phyloP scores from a whole-genome alignment of 2,797 vertebrate genomes.

The Sebastes melanostomus region DNA sequence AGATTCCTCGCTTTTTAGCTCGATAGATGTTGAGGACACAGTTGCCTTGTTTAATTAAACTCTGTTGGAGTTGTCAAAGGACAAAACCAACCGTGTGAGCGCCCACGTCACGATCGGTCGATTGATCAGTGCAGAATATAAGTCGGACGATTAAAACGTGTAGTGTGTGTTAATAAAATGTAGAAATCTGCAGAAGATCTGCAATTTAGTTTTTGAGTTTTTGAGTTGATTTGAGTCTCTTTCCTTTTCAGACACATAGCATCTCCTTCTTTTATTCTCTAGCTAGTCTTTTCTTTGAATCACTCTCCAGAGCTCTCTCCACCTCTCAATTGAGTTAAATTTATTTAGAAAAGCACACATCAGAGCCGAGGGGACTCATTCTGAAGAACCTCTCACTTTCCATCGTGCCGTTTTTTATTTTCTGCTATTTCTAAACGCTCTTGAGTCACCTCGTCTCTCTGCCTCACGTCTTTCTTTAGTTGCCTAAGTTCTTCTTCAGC shows the following conservation, averaged over 20 bases:
- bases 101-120: accelerated
- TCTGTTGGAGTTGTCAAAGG: no score
- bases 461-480: neutral
- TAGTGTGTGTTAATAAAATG: no score
- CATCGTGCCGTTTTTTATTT: neutral
- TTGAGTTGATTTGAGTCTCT: neutral
- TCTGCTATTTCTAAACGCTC: neutral
- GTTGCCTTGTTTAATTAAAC: no score
- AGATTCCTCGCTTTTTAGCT: no score
- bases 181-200: neutral
- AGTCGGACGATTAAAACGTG: no score
- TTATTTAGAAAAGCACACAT: neutral
- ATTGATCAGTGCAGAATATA: no score
- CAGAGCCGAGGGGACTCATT: neutral
- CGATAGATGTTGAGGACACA: no score
- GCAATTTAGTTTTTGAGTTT: neutral
- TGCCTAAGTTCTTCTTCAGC: neutral
- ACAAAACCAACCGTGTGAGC: no score
- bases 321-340: neutral
- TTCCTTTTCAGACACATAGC: neutral
- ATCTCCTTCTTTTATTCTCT: neutral
- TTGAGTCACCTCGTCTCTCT: neutral
- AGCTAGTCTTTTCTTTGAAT: neutral
- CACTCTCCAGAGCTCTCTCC: neutral
- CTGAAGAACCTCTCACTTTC: neutral